Conservation (phyloP, 2,113 vertebrate genomes). For the Aleadryas rufinucha region DNA sequence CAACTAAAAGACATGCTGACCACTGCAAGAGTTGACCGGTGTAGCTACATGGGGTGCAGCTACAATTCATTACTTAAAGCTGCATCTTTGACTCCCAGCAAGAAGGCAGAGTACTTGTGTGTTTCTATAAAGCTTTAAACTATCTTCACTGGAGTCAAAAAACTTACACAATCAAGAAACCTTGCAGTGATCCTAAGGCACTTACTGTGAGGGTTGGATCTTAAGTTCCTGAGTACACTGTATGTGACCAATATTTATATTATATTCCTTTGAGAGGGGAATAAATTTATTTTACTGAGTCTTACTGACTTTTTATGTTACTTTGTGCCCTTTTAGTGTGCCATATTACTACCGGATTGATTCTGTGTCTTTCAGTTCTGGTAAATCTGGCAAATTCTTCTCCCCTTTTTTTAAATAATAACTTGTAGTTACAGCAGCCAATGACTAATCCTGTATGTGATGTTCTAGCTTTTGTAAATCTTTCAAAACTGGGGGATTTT, state of each 20-base stretch:
- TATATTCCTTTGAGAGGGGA: neutral
- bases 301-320: neutral
- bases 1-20: neutral
- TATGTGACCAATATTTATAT: neutral
- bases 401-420: neutral
- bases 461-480: neutral
- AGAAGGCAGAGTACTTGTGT: neutral
- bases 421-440: neutral
- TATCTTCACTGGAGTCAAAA: neutral
- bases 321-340: neutral
- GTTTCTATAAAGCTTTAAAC: neutral
- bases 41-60: neutral
- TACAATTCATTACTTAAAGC: neutral
- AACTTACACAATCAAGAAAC: neutral
- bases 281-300: neutral
- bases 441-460: neutral
- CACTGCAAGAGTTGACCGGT: neutral
- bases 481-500: neutral
- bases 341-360: neutral
- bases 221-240: neutral
- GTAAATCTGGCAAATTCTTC: neutral
- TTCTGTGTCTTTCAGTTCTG: neutral
- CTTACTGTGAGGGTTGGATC: neutral
- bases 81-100: neutral
- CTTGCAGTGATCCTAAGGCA: neutral